Conservation (phyloP, 64 coral and sea anemone species). For the Anthopleura sola region DNA sequence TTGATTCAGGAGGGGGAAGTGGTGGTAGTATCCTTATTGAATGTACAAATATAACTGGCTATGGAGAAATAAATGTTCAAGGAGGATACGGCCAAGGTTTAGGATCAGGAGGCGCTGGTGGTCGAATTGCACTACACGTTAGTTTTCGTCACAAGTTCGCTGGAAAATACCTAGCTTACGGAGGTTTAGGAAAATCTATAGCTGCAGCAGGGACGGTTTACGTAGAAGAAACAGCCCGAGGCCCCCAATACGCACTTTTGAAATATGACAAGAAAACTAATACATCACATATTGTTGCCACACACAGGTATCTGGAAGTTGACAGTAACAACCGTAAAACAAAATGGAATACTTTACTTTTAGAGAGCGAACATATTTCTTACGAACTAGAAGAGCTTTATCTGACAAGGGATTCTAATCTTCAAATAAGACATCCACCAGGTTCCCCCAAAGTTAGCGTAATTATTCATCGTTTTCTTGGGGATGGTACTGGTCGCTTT, state of each 20-base stretch:
- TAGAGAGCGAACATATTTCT: slow-evolving; percentile 56
- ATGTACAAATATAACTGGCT: slow-evolving; percentile 91
- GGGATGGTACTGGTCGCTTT: slow-evolving; percentile 88
- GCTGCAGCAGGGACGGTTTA: slow-evolving; percentile 90
- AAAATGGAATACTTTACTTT: slow-evolving; percentile 51
- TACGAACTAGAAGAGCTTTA: slow-evolving; percentile 90
- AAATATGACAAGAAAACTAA: slow-evolving; percentile 84
- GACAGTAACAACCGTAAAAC: slow-evolving; percentile 81
- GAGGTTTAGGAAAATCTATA: slow-evolving; percentile 67
- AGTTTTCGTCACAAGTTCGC: slow-evolving; percentile 86
- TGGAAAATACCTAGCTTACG: slow-evolving; percentile 73
- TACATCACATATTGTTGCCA: slow-evolving; percentile 61
- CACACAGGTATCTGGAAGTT: slow-evolving; percentile 79
- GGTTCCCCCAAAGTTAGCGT: slow-evolving; percentile 68
- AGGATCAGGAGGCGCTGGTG: slow-evolving; percentile 78
- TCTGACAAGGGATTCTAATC: slow-evolving; percentile 72
- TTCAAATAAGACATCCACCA: slow-evolving; percentile 78
- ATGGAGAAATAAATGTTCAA: slow-evolving; percentile 88
- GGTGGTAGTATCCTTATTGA: slow-evolving; percentile 88
- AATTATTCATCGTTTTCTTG: slow-evolving; percentile 83
- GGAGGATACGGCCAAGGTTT: slow-evolving; percentile 70
- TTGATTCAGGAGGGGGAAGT: slow-evolving; percentile 81
- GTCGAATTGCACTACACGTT: slow-evolving; percentile 73
- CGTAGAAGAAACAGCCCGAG: slow-evolving; percentile 90
- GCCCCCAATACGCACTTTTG: slow-evolving; percentile 89